These are phyloP conservation scores for Lepus europaeus DNA, from an alignment of 2,113 vertebrate species.

Conservation along the genomic window DNA sequence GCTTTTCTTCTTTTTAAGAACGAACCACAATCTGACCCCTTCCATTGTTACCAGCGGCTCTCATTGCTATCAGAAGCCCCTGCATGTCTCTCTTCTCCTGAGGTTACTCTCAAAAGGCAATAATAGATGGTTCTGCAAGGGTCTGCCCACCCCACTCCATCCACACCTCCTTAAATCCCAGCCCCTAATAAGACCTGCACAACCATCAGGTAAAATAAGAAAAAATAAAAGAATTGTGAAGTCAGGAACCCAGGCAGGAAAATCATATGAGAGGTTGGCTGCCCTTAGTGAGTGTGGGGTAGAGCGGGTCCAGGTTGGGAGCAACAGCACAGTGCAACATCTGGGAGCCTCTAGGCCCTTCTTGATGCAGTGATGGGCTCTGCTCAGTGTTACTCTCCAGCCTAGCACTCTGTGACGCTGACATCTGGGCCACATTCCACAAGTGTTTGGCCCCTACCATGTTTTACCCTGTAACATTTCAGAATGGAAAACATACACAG, in stretches of 20 bases:
- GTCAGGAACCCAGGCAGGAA: not conserved
- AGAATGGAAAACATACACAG: not conserved
- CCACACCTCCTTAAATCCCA: not conserved
- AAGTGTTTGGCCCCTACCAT: not conserved
- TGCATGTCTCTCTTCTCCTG: not conserved
- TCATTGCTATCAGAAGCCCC: not conserved
- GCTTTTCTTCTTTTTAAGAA: constrained; percentile 33
- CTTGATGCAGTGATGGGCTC: rapidly evolving
- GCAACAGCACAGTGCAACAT: not conserved
- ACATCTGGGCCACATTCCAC: not conserved
- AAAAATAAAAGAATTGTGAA: constrained; percentile 12
- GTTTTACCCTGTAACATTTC: not conserved
- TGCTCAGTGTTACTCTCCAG: not conserved
- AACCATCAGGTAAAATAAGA: constrained; percentile 53
- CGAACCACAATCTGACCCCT: not conserved
- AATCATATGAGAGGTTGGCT: not conserved
- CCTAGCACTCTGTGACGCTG: constrained; percentile 5
- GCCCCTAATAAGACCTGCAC: constrained; percentile 57
- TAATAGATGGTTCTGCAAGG: not conserved
- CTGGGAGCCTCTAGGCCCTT: not conserved
- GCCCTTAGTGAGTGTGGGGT: no score
- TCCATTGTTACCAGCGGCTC: not conserved
- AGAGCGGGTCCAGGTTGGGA: no score
- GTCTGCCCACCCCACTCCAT: not conserved
- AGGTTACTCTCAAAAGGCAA: constrained; percentile 65